phyloP scores from a whole-genome alignment of 1,140 invertebrate genomes.

The Schlechtendalia chinensis region DNA sequence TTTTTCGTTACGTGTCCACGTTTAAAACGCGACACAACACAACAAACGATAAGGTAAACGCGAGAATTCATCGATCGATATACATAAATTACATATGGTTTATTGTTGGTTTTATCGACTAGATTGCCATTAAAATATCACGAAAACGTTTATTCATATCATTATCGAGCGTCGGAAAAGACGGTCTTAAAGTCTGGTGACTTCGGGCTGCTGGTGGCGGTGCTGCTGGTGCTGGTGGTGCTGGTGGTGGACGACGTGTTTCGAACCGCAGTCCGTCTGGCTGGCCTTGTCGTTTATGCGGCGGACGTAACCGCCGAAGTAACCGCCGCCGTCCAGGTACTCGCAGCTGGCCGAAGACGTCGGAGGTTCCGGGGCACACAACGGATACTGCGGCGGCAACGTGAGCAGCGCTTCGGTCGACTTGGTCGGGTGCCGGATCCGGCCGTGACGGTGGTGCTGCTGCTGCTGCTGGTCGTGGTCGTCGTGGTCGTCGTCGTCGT shows the following conservation, averaged over 20 bases:
- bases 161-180: too few species aligned
- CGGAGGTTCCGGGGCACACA: slow-evolving; percentile 59
- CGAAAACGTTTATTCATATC: too few species aligned
- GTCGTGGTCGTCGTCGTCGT: not conserved
- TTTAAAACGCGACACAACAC: too few species aligned
- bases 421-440: slow-evolving; percentile 61
- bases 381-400: slow-evolving; percentile 62
- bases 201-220: slow-evolving; percentile 54
- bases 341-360: slow-evolving; percentile 66
- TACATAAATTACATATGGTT: too few species aligned
- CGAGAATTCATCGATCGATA: too few species aligned
- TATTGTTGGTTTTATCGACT: too few species aligned
- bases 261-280: slow-evolving; percentile 57
- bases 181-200: slow-evolving; percentile 59
- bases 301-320: slow-evolving; percentile 51
- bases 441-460: slow-evolving; percentile 1
- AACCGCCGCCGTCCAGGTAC: slow-evolving; percentile 60
- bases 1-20: too few species aligned
- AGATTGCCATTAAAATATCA: too few species aligned
- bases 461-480: not conserved
- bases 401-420: slow-evolving; percentile 74
- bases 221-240: slow-evolving; percentile 54
- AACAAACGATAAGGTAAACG: too few species aligned
- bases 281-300: slow-evolving; percentile 56
- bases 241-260: slow-evolving; percentile 55